A percentile compares a stretch with the other conserved stretches of the same genome.
These are phyloP conservation scores for Diorhabda elongata DNA, from an alignment of 1,140 invertebrate genomes.

Conservation along the genomic window DNA sequence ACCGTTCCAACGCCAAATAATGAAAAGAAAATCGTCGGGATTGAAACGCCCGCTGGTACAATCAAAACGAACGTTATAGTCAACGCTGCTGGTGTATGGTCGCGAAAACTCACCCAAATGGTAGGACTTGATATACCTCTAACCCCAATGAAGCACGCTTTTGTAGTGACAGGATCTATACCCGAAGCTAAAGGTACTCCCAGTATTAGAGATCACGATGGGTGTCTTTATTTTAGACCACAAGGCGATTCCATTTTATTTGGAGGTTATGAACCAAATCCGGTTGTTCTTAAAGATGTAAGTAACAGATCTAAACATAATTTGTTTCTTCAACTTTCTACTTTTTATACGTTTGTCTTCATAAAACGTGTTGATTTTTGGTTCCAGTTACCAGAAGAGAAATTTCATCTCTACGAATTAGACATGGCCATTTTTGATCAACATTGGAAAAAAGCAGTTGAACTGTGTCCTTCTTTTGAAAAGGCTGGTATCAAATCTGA, in stretches of 20 bases:
- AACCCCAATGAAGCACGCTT: conserved; percentile 82
- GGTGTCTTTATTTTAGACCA: conserved; percentile 75
- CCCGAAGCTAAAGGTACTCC: conserved; percentile 67
- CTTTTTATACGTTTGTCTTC: not conserved
- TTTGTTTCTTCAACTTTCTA: not conserved
- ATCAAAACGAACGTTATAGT: conserved; percentile 72
- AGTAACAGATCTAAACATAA: conserved; percentile 21
- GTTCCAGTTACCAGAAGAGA: conserved; percentile 31
- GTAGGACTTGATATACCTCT: conserved; percentile 70
- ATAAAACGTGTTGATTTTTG: conserved; percentile 65
- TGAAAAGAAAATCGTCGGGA: conserved; percentile 64
- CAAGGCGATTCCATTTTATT: conserved; percentile 77
- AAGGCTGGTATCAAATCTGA: conserved; percentile 78
- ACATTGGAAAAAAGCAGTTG: conserved; percentile 68
- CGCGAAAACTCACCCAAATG: conserved; percentile 65
- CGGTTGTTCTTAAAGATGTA: conserved; percentile 71
- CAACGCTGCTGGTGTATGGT: conserved; percentile 78
- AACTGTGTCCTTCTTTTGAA: conserved; percentile 68
- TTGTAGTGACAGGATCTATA: conserved; percentile 76
- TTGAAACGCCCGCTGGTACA: conserved; percentile 63
- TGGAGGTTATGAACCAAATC: conserved; percentile 86
- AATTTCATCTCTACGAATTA: conserved; percentile 66
- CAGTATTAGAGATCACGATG: conserved; percentile 81
- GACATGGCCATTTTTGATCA: conserved; percentile 78
- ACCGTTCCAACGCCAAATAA: conserved; percentile 50